Evolutionary conservation across 23 tunicate genomes (phyloP), one percentile per base, ranked within the genome.

Genomic region (Phallusia fumigata): DNA sequence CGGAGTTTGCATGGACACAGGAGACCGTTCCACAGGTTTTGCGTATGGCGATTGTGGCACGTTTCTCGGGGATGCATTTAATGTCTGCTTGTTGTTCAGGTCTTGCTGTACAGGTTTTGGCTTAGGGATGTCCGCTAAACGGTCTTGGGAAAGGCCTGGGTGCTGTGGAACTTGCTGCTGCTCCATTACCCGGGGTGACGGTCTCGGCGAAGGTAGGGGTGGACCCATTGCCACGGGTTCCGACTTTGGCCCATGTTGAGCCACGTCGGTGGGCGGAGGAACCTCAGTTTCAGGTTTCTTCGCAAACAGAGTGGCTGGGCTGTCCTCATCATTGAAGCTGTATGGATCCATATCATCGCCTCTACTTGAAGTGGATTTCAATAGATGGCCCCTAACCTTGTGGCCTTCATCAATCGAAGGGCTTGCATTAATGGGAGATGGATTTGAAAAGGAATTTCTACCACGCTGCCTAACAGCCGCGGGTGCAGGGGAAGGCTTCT

Each of bases 251-350:
- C 26, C 28, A 21, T 58, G 8, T 24, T 58, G 69, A 58, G 13
- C 28, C 28, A 24, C 13, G 2, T 58, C 69, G 15, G 69, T 24
- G 69, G 28, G 16, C 11, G 26, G 69, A 6, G 26, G 69, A 5
- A 2, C 69, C 16, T 58, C 69, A 21, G 69, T 24, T 11, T 58
- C 69, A 58, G 69, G 69, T 13, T 58, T 58, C 28, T 58, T 35
- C 18, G 52, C 35, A 53, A 77, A 77, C 53, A 35, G 22, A 6
- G 52, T 35, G 26, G 45, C 80, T 26, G 80, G 80, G 53, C 80
- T 77, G 19, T 65, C 65, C 44, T 87, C 97, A 34, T 92, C 97
- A 52, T 87, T 83, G 80, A 92, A 92, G 31, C 76, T 78, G 73
- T 92, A 92, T 19, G 87, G 65, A 85, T 92, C 97, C 18, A 18